Evolutionary conservation across 2,113 vertebrate species (phyloP), one percentile per base, ranked within the genome.

Genomic region (Rhinogobius similis): DNA sequence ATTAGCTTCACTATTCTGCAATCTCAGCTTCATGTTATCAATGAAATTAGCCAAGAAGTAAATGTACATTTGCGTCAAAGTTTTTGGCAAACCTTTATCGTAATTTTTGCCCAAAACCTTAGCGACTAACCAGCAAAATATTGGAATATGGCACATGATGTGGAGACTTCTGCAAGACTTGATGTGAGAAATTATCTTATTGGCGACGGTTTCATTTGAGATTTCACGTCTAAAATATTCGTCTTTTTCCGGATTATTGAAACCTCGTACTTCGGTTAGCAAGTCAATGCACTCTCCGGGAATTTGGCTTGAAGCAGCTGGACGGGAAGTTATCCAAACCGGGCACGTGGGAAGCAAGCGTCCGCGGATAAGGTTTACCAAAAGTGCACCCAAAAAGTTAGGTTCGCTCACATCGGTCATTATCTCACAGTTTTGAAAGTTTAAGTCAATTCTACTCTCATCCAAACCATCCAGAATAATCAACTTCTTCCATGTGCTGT

Each of bases 71-170:
- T 89, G 81, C 10, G 88, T 91, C 8, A 91, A 84, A 12, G 77
- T 86, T 76, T 71, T 88, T 1, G 88, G 89, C 0, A 58, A 74
- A 23, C 87, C 76, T 64, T 76, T 72, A 14, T 46, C 16, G 21
- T 68, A 65, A 5, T 58, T 80, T 63, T 69, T 82, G 71, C 69
- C 69, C 0, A 91, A 79, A 41, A 91, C 88, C 0, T 18, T 86
- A 0, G 78, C 76, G 0, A 82, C 79, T 73, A 91, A 87, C 76
- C 58, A 79, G 43, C 89, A 91, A 79, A 91, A 91, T 21, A 91
- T n/a, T 0, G 89, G 89, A 59, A 91, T 88, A 81, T 91, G 82
- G 27, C 89, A 91, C 89, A 91, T 91, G 79, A 90, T 89, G 79
- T 89, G 72, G 16, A 91, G 86, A 48, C 82, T 91, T 67, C 88